Percentiles rank a stretch among this genome's conserved stretches.
phyloP scores from a whole-genome alignment of 2,113 vertebrate species.

The Apus apus region DNA sequence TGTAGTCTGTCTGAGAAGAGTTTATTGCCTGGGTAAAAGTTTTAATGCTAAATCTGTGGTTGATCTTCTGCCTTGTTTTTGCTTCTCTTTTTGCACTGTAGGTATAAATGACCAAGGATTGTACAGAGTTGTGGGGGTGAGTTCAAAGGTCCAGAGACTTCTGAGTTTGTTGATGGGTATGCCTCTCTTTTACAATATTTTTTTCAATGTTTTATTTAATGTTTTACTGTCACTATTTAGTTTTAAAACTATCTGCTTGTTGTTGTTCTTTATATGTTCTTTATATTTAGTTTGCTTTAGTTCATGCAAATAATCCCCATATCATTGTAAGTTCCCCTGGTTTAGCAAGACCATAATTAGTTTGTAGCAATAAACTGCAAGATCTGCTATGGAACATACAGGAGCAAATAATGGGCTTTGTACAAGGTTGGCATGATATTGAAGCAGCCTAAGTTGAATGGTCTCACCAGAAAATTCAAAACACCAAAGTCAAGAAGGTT shows the following conservation, averaged over 20 bases:
- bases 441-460: not conserved
- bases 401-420: not conserved
- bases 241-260: not conserved
- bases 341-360: not conserved
- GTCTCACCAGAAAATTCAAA: not conserved
- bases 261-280: not conserved
- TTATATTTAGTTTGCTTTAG: not conserved
- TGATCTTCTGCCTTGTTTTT: not conserved
- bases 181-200: slow-evolving; percentile 79
- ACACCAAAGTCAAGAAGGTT: not conserved
- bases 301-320: not conserved
- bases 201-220: slow-evolving; percentile 36
- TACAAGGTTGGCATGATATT: not conserved
- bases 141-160: slow-evolving; percentile 98
- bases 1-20: not conserved
- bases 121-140: slow-evolving; percentile 97
- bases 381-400: not conserved
- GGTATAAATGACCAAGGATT: slow-evolving; percentile 98
- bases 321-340: not conserved
- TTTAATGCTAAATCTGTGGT: not conserved
- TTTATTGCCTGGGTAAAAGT: not conserved
- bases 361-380: not conserved
- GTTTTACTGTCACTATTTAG: not conserved
- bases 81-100: slow-evolving; percentile 55
- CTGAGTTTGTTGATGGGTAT: slow-evolving; percentile 95